Evolutionary conservation across 2,113 vertebrate genomes (phyloP), one percentile per base, ranked within the genome.

Genomic region (Dermatemys mawii): DNA sequence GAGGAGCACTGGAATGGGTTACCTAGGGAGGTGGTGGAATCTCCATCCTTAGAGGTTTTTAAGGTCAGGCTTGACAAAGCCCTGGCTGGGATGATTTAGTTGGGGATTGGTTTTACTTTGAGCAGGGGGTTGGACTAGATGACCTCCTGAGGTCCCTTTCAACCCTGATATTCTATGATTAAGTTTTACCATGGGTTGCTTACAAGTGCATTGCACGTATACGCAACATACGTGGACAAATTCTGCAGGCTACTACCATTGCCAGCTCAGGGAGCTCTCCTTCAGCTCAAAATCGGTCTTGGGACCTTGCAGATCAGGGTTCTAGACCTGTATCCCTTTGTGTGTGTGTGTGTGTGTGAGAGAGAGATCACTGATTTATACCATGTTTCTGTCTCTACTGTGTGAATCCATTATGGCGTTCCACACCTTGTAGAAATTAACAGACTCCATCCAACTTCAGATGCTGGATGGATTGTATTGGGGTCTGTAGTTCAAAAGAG

Each of bases 401-500:
- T 6, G 41, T 14, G 26, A 27, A 12, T 29, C 26, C 73, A 27
- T 29, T 13, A 44, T 6, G 12, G 73, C 16, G 6, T 76, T 26
- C 21, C 41, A 26, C 24, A 12, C 41, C 41, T 44, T 26, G 38
- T 44, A 24, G 73, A 76, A 76, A 76, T 44, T 8, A 46, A 46
- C 41, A 6, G 3, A 24, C 44, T 44, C 21, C 38, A 41, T 13
- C 70, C 21, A 29, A 26, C 41, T 76, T 46, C 41, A 27, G 46
- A 46, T 46, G 44, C 26, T 76, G 73, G 12, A 16, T 8, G 5
- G 21, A 49, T 7, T 2, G 9, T 17, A 26, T 22, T 21, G 13
- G 10, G n/a, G 21, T 76, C 46, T 76, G 41, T 14, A 12, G 22
- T 6, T 60, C 6, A 0, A 5, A 1, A 38, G 8, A 3, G 22